These are phyloP conservation scores for Radopholus similis DNA, from an alignment of 1,140 invertebrate species.

Conservation along the genomic window DNA sequence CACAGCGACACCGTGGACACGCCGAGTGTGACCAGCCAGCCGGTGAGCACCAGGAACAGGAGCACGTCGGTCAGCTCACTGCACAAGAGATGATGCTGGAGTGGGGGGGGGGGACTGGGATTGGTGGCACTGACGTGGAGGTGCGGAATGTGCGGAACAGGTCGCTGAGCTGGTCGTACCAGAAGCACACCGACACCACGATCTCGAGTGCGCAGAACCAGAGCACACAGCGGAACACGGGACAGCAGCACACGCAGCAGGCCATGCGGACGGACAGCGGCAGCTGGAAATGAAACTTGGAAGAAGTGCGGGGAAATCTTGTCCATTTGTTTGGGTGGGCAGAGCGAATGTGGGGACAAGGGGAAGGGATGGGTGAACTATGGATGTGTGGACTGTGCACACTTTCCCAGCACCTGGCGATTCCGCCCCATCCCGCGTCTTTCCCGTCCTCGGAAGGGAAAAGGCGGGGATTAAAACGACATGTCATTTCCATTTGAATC, in stretches of 20 bases:
- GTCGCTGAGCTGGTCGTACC: constrained; percentile 23
- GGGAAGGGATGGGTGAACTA: no score
- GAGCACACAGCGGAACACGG: constrained; percentile 25
- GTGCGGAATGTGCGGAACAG: constrained; percentile 5
- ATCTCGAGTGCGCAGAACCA: constrained; percentile 38
- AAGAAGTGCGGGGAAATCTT: not conserved
- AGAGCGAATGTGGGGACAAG: no score
- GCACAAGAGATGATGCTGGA: not conserved
- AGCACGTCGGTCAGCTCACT: constrained; percentile 31
- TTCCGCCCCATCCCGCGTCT: no score
- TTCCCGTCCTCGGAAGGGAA: no score
- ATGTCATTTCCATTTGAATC: no score
- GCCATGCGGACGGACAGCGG: constrained; percentile 15
- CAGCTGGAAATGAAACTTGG: not conserved
- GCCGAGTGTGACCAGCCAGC: constrained; percentile 34
- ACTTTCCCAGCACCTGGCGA: no score
- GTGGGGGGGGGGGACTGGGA: not conserved
- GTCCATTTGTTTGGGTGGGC: no score
- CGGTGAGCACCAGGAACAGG: constrained; percentile 30
- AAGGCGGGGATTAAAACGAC: no score
- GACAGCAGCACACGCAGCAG: constrained; percentile 37
- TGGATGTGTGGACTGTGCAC: no score
- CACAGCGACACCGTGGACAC: constrained; percentile 30
- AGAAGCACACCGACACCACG: constrained; percentile 27
- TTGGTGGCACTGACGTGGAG: not conserved